Evolutionary conservation across 2,113 vertebrate genomes (phyloP), one percentile per base, ranked within the genome.

Genomic region (Ammodytes marinus): DNA sequence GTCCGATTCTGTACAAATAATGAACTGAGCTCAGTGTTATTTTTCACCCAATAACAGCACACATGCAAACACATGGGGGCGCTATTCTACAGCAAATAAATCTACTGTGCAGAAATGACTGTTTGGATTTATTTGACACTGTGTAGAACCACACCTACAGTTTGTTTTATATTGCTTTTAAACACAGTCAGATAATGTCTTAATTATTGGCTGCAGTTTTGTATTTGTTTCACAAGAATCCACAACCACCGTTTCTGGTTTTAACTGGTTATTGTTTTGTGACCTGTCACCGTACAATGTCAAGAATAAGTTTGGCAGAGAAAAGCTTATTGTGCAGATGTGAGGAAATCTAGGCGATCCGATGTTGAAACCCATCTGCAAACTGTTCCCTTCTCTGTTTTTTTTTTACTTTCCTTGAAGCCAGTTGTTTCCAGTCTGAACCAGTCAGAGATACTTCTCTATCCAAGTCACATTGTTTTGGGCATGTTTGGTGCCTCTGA

Each of bases 11-110:
- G n/a, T n/a, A n/a, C n/a, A n/a, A n/a, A n/a, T n/a, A n/a, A n/a
- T n/a, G n/a, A n/a, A n/a, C n/a, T n/a, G n/a, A n/a, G n/a, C n/a
- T n/a, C n/a, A n/a, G n/a, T n/a, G n/a, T n/a, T n/a, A n/a, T n/a
- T n/a, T n/a, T n/a, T n/a, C n/a, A n/a, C n/a, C n/a, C n/a, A n/a
- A 39, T 17, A n/a, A 43, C 2, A 11, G 4, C 46, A 49, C 8
- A 35, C 43, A 50, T 66, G 0, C 64, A 3, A 71, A 61, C 92
- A 92, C 89, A 84, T 0, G 89, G 80, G 60, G 92, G 91, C 5
- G 87, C 77, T 53, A 39, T 83, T 88, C 11, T 4, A n/a, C 8
- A 12, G 27, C 1, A 74, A 35, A 89, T 64, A 35, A 64, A 65
- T 58, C 27, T n/a, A 0, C 46, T 5, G 8, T 40, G 46, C 57